A percentile compares a stretch with the other conserved stretches of the same genome.
These are phyloP conservation scores for Rhinopithecus roxellana DNA, from an alignment of 2,113 vertebrate genomes.

Conservation along the genomic window DNA sequence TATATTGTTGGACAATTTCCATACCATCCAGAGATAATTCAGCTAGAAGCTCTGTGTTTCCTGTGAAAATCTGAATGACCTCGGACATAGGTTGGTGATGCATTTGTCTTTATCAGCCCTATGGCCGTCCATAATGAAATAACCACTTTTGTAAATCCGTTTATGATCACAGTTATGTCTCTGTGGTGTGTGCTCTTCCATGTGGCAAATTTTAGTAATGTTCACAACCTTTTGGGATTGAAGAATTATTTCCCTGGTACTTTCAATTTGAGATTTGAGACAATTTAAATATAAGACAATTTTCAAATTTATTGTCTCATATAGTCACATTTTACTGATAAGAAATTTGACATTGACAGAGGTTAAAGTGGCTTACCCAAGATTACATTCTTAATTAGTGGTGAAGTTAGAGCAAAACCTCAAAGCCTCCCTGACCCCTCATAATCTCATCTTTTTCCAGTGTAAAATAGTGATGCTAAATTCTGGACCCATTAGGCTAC, in stretches of 20 bases:
- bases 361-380: not conserved
- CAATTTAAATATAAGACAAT: not conserved
- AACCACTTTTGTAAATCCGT: not conserved
- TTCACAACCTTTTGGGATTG: not conserved
- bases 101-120: not conserved
- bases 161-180: not conserved
- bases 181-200: not conserved
- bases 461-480: not conserved
- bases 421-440: not conserved
- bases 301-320: not conserved
- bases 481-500: not conserved
- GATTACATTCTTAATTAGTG: constrained; percentile 2
- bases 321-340: not conserved
- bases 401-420: not conserved
- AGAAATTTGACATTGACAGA: not conserved
- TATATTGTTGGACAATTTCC: not conserved
- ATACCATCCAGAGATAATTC: not conserved
- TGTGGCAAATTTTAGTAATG: not conserved
- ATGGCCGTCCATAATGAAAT: not conserved
- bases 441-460: not conserved
- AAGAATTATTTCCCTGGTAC: not conserved
- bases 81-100: not conserved
- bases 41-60: not conserved
- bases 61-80: not conserved
- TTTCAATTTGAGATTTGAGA: not conserved